Evolutionary conservation across 2,888 invertebrate species (phyloP).

Genomic region (Frankliniella intonsa): DNA sequence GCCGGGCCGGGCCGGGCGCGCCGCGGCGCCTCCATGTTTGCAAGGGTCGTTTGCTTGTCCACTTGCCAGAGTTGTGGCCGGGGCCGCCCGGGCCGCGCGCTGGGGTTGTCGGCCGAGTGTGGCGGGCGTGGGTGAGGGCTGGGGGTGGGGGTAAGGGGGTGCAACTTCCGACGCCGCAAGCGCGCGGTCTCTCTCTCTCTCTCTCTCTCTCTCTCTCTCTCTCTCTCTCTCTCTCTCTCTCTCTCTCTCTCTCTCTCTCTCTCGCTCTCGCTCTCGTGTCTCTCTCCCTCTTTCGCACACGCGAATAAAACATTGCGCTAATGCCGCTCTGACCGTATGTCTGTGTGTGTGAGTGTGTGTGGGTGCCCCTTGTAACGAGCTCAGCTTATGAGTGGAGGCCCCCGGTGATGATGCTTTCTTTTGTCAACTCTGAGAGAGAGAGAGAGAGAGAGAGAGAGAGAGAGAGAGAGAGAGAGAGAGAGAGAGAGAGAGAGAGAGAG

Average conservation of each 20-base stretch:
- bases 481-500: background rate
- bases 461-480: background rate
- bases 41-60: slow-evolving; percentile 10
- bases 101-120: background rate
- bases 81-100: background rate
- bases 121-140: background rate
- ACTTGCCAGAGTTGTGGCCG: background rate
- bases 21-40: background rate
- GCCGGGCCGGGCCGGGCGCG: background rate
- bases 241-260: background rate
- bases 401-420: no score
- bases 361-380: background rate
- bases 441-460: background rate
- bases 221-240: slow-evolving; percentile 18
- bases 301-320: background rate
- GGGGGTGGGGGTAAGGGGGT: background rate
- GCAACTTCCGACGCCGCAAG: no score
- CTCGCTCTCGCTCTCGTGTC: background rate
- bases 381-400: no score
- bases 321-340: background rate
- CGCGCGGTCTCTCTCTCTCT: background rate
- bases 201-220: slow-evolving; percentile 12
- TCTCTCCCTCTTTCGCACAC: background rate
- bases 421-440: background rate
- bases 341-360: background rate